A percentile compares a stretch with the other conserved stretches of the same genome.
phyloP scores from a whole-genome alignment of 2,888 invertebrate species.

The Eilema depressum region DNA sequence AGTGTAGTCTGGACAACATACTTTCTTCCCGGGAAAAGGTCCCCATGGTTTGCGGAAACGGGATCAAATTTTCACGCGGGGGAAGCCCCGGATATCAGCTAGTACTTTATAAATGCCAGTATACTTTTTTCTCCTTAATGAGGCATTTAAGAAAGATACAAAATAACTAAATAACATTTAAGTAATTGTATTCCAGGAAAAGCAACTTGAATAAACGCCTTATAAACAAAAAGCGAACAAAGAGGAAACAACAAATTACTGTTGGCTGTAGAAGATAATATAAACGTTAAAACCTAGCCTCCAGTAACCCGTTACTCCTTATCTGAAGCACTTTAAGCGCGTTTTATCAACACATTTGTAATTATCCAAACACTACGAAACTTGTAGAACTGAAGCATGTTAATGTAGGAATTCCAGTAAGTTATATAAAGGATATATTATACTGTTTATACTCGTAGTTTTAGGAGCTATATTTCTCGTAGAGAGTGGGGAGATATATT shows the following conservation, averaged over 20 bases:
- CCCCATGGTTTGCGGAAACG: no score
- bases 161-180: neutral
- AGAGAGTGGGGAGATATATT: neutral
- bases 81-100: no score
- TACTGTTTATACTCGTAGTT: neutral
- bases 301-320: slow-evolving; percentile 59
- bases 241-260: slow-evolving; percentile 60
- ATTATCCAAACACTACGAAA: slow-evolving; percentile 31
- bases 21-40: no score
- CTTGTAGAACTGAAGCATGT: neutral
- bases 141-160: neutral
- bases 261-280: slow-evolving; percentile 46
- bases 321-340: slow-evolving; percentile 64
- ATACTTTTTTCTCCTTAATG: neutral
- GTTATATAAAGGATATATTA: neutral
- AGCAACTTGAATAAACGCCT: slow-evolving; percentile 16
- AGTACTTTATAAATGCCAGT: neutral
- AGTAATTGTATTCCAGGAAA: slow-evolving; percentile 27
- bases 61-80: no score
- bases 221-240: slow-evolving; percentile 42
- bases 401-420: neutral
- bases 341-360: slow-evolving; percentile 45
- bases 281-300: slow-evolving; percentile 53
- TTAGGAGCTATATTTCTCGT: neutral
- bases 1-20: no score